Base-by-base conservation (phyloP, 2,113 vertebrate genomes). In the Embiotoca jacksoni region DNA sequence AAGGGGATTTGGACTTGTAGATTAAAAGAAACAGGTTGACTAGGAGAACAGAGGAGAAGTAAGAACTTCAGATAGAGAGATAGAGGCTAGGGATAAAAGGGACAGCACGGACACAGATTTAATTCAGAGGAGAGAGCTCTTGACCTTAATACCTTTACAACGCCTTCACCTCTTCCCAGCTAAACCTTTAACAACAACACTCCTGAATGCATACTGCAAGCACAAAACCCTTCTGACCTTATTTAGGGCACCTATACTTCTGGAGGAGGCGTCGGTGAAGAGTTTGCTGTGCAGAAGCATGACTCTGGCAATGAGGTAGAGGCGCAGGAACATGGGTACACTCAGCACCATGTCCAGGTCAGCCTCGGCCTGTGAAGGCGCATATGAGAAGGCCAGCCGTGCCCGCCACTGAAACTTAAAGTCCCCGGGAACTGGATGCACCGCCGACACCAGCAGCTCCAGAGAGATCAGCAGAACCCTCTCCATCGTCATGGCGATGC, bases 231-330 rank as follows among this genome's bases (percentile, higher is more conserved):
- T 8, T 57, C 88, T 85, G 66, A 95, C 95, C 95, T 95, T 95
- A 89, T 95, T 95, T 59, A 95, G 94, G 80, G 95, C 95, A 35
- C 95, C 95, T 91, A 95, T 95, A 88, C 95, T 95, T 78, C 95
- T 88, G 33, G 95, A 95, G 62, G 95, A 95, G 88, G 95, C 95
- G 31, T 95, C 95, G 0, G 98, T 99, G 95, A 99, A 99, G 86
- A 99, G 97, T 82, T 99, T 99, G 95, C 97, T 99, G 93, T 99
- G 98, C 62, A 99, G 93, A 47, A 99, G 94, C 98, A 99, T 99
- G 88, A 99, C 98, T 5, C 98, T 96, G 46, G 97, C 98, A 0
- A 99, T 99, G 95, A 99, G 95, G 94, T 99, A 99, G 75, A 99
- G 97, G 69, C 98, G 96, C 78, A 99, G 94, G 94, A 99, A 99